These are phyloP conservation scores for Chaenocephalus aceratus DNA, from an alignment of 2,113 vertebrate species.

Conservation along the genomic window DNA sequence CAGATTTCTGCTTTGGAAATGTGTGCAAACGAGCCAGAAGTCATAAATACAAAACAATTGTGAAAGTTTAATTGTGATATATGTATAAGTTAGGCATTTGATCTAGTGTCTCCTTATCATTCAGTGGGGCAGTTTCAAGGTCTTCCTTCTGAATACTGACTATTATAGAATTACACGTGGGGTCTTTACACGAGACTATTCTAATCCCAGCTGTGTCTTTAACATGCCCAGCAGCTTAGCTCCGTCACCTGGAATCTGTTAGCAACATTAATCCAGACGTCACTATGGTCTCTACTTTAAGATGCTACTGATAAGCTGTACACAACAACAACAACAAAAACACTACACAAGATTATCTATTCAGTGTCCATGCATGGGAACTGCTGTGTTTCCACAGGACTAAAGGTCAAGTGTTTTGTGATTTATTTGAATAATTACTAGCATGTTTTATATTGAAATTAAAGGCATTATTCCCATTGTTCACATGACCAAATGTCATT, in stretches of 20 bases:
- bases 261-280: constrained; percentile 37
- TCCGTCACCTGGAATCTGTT: constrained; percentile 33
- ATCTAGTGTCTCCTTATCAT: neutral
- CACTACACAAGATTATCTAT: neutral
- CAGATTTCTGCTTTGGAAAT: no score
- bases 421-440: neutral
- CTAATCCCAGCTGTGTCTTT: neutral
- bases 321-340: constrained; percentile 12
- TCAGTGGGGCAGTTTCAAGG: neutral
- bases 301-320: neutral
- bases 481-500: neutral
- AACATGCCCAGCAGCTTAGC: constrained; percentile 16
- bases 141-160: constrained; percentile 13
- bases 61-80: no score
- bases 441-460: neutral
- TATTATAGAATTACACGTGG: constrained; percentile 19
- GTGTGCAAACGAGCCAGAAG: no score
- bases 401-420: neutral
- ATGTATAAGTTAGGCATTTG: no score
- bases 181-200: constrained; percentile 8
- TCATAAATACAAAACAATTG: no score
- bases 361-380: neutral
- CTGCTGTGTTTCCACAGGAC: neutral
- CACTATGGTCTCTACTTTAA: constrained; percentile 6
- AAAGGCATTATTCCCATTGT: neutral